Percentiles rank a stretch among this genome's conserved stretches.
phyloP scores from a whole-genome alignment of 2,113 vertebrate genomes.

The Sialia sialis region DNA sequence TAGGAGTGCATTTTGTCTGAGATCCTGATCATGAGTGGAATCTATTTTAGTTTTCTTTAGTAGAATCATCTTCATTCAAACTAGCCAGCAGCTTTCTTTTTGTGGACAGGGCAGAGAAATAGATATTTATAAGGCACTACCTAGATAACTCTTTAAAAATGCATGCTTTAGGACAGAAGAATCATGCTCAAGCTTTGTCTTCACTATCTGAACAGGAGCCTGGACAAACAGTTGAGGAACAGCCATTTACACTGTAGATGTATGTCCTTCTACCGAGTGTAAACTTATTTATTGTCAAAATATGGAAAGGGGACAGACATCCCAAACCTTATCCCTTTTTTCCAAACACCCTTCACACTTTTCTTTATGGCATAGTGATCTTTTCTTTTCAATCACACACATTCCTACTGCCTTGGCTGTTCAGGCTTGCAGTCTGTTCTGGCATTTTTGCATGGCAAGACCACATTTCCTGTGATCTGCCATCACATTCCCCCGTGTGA shows the following conservation, averaged over 20 bases:
- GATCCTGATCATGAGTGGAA: neutral
- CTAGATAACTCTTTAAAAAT: neutral
- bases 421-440: neutral
- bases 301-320: rapidly evolving
- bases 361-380: neutral
- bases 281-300: neutral
- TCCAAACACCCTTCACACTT: neutral
- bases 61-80: neutral
- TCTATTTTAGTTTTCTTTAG: neutral
- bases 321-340: neutral
- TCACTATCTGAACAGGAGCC: neutral
- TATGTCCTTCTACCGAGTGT: neutral
- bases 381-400: neutral
- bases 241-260: neutral
- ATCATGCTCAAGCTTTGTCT: neutral
- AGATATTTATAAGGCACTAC: neutral
- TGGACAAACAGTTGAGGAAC: neutral
- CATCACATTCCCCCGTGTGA: rapidly evolving
- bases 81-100: neutral
- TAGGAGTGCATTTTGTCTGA: neutral
- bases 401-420: neutral
- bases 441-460: neutral
- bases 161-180: neutral
- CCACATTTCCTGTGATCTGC: neutral
- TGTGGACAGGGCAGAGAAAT: neutral